Conservation (phyloP, 2,888 invertebrate genomes). For the Eudemis profundana region DNA sequence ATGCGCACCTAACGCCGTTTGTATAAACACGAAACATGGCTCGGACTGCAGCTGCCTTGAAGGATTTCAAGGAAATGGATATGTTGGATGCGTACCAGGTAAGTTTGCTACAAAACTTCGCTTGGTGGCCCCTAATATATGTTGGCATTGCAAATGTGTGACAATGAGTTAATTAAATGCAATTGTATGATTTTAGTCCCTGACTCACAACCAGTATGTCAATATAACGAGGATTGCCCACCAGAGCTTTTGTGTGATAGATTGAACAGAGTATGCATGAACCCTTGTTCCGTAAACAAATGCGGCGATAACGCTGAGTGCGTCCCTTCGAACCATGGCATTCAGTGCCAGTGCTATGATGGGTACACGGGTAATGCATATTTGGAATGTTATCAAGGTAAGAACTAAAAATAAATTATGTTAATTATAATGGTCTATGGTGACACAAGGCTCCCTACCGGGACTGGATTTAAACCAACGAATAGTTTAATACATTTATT, state of each 20-base stretch:
- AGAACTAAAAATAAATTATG: no score
- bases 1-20: slow-evolving; percentile 92
- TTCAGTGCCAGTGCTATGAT: slow-evolving; percentile 90
- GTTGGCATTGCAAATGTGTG: not conserved
- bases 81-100: slow-evolving; percentile 93
- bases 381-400: slow-evolving; percentile 88
- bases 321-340: slow-evolving; percentile 89
- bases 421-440: no score
- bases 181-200: slow-evolving; percentile 64
- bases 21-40: slow-evolving; percentile 94
- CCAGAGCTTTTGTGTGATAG: slow-evolving; percentile 94
- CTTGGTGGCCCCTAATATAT: not conserved
- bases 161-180: not conserved
- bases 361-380: slow-evolving; percentile 92
- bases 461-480: no score
- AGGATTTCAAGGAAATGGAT: slow-evolving; percentile 95
- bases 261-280: slow-evolving; percentile 92
- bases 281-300: slow-evolving; percentile 91
- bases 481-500: no score
- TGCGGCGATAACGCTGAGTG: slow-evolving; percentile 94
- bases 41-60: slow-evolving; percentile 94
- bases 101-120: slow-evolving; percentile 53
- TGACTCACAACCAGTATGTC: slow-evolving; percentile 87
- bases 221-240: slow-evolving; percentile 96
- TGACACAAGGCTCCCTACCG: no score